Percentiles rank a stretch among this genome's conserved stretches.
Conservation (phyloP, 2,888 invertebrate species). For the Argyresthia albistria region DNA sequence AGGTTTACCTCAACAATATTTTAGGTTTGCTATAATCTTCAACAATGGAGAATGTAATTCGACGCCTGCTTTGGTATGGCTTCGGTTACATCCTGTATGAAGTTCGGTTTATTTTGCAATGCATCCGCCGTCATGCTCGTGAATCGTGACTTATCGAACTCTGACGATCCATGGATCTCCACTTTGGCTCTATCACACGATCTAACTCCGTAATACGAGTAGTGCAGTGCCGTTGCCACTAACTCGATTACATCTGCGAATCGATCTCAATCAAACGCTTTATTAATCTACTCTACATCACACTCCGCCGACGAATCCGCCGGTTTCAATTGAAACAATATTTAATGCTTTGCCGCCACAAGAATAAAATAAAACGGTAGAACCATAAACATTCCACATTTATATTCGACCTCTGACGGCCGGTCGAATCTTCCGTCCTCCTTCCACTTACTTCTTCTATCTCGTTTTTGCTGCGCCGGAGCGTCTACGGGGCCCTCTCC, state of each 20-base stretch:
- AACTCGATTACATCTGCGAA: conserved; percentile 27
- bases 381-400: conserved; percentile 73
- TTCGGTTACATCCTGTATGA: too few relatives aligned
- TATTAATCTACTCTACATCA: conserved; percentile 63
- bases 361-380: conserved; percentile 70
- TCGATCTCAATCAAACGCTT: conserved; percentile 51
- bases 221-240: conserved; percentile 1
- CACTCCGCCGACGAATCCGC: conserved; percentile 54
- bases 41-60: too few relatives aligned
- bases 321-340: conserved; percentile 71
- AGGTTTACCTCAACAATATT: too few relatives aligned
- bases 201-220: not conserved
- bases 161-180: not conserved
- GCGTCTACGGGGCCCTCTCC: conserved; percentile 48
- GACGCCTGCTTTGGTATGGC: too few relatives aligned
- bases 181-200: too few relatives aligned
- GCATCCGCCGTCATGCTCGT: not conserved
- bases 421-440: conserved; percentile 33
- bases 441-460: conserved; percentile 25
- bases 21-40: too few relatives aligned
- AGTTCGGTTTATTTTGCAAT: too few relatives aligned
- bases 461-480: conserved; percentile 54
- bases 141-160: not conserved
- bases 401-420: conserved; percentile 68
- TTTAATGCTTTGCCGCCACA: conserved; percentile 63